A percentile compares a stretch with the other conserved stretches of the same genome.
phyloP scores from a whole-genome alignment of 2,797 vertebrate genomes.

The Percopsis omiscomaycus region DNA sequence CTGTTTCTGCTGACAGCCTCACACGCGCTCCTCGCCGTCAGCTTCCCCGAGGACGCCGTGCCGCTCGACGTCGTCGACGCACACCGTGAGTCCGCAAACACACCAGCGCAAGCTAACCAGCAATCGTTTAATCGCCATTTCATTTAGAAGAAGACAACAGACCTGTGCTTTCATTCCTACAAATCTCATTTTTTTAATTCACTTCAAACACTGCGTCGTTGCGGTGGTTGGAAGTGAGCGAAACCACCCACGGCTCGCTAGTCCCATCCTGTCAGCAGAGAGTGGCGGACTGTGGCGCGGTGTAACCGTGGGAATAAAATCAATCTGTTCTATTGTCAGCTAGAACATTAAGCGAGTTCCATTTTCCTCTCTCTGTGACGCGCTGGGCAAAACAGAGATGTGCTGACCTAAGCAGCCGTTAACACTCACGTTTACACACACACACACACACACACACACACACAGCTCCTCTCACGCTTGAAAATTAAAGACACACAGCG shows the following conservation, averaged over 20 bases:
- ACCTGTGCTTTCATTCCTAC: not conserved
- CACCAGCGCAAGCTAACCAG: not conserved
- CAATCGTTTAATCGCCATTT: not conserved
- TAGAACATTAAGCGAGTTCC: constrained; percentile 49
- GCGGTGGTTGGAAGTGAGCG: constrained; percentile 13
- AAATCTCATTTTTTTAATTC: not conserved
- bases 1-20: constrained; percentile 76
- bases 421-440: constrained; percentile 1
- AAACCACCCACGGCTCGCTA: constrained; percentile 1
- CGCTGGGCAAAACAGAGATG: constrained; percentile 46
- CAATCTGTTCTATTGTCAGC: constrained; percentile 47
- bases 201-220: not conserved
- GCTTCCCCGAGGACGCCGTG: constrained; percentile 92
- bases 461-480: constrained; percentile 14
- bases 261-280: constrained; percentile 38
- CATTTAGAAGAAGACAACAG: constrained; percentile 8
- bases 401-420: constrained; percentile 50
- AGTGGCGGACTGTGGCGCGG: constrained; percentile 16
- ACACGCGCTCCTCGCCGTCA: constrained; percentile 79
- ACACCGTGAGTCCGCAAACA: constrained; percentile 85
- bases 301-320: constrained; percentile 49
- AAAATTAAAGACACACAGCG: constrained; percentile 6
- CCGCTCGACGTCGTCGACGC: constrained; percentile 89
- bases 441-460: not conserved
- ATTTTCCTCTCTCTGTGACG: constrained; percentile 50